phyloP scores from a whole-genome alignment of 1,140 invertebrate genomes.

The Olivierus martensii region DNA sequence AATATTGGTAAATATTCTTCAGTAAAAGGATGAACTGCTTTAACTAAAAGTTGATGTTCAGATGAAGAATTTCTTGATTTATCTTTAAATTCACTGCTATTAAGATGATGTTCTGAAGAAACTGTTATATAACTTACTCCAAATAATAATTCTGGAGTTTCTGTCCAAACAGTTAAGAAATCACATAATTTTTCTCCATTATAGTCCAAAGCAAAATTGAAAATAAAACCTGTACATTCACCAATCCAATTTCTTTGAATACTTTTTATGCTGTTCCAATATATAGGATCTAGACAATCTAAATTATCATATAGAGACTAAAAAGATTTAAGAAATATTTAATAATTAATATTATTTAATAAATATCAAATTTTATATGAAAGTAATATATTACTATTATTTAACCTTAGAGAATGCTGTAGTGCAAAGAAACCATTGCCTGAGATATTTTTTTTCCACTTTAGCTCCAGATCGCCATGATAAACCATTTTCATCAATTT shows the following conservation, averaged over 20 bases:
- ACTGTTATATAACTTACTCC: slow-evolving; percentile 40
- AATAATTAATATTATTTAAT: background rate
- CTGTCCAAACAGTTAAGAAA: slow-evolving; percentile 54
- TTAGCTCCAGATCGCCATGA: slow-evolving; percentile 95
- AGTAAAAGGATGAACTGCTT: slow-evolving; percentile 61
- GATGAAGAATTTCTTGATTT: background rate
- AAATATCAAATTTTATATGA: too few species aligned
- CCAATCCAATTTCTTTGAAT: slow-evolving; percentile 95
- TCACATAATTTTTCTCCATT: slow-evolving; percentile 27
- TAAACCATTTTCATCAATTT: slow-evolving; percentile 78
- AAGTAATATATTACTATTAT: too few species aligned
- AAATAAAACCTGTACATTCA: slow-evolving; percentile 62
- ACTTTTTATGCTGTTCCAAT: slow-evolving; percentile 68
- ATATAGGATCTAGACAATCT: slow-evolving; percentile 36
- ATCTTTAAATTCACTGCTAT: slow-evolving; percentile 7
- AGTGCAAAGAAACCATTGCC: slow-evolving; percentile 92
- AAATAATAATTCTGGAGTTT: slow-evolving; percentile 54
- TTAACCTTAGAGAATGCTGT: slow-evolving; percentile 68
- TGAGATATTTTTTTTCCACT: slow-evolving; percentile 76
- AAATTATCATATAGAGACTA: slow-evolving; percentile 51
- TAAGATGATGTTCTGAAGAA: slow-evolving; percentile 28
- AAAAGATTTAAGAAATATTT: slow-evolving; percentile 4
- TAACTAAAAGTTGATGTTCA: slow-evolving; percentile 26
- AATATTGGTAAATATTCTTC: slow-evolving; percentile 50
- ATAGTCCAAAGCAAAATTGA: slow-evolving; percentile 48